Base-by-base conservation (phyloP, 2,888 invertebrate species). In the Tetragnatha montana region DNA sequence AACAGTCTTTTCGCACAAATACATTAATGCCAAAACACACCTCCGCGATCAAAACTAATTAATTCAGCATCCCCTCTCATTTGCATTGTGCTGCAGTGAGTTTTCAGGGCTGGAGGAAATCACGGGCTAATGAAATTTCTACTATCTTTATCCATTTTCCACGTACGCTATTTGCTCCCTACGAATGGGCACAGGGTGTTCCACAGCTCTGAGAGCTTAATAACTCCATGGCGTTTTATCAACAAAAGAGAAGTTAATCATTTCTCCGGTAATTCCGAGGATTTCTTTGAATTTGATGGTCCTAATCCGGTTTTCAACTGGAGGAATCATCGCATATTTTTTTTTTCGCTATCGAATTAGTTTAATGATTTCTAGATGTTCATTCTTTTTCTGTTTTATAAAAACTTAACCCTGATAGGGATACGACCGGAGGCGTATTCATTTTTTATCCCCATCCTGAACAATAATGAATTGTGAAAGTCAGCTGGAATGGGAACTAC, bases 41-140 rank as follows among this genome's bases (percentile, higher is more conserved):
- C 86, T 75, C 81, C n/a, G 81, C 75, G 87, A 81, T 75, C 87
- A 74, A 75, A 68, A 69, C 60, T 87, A 87, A 87, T 87, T 81
- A 87, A 87, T 87, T 87, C 81, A 74, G 69, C 74, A 80, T 81
- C 75, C 75, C 12, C 17, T 68, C 81, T 81, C 74, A 75, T 87
- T 87, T 87, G 81, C 81, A 81, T 75, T 47, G 35, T 35, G 49
- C 60, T 19, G 47, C n/a, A 69, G 50, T 70, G 68, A 69, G 68
- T 84, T 84, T 84, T 84, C 84, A 69, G 49, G 75, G 49, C 19
- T 22, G 21, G 19, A 69, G 76, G 76, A 85, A 70, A 85, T 85
- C 85, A 51, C 17, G 69, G 22, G 76, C 50, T 85, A 85, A 85
- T 85, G 85, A 69, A 78, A 85, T 85, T 78, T 85, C 79, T 10